A percentile compares a stretch with the other conserved stretches of the same genome.
These are phyloP conservation scores for Mastomys coucha DNA, from an alignment of 2,113 vertebrate genomes.

Conservation along the genomic window DNA sequence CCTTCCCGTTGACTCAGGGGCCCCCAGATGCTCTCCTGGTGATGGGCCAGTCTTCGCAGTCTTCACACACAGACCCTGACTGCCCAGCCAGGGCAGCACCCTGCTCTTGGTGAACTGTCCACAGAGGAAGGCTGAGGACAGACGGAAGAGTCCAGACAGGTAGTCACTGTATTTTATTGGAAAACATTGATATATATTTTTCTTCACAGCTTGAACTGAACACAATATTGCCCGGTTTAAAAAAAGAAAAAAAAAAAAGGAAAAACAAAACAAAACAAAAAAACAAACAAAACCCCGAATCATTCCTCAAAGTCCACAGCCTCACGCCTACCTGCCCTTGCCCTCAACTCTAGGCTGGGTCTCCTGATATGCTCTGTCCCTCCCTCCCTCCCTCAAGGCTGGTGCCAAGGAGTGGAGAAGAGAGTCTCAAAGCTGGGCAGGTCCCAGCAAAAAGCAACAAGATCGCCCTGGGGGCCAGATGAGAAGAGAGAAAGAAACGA, in stretches of 20 bases:
- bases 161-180: constrained; percentile 88
- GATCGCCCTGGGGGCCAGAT: constrained; percentile 54
- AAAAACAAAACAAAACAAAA: neutral
- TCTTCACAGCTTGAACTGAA: constrained; percentile 88
- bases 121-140: neutral
- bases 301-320: constrained; percentile 73
- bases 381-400: constrained; percentile 2
- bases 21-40: neutral
- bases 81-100: fast-evolving
- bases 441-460: constrained; percentile 74
- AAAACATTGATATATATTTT: constrained; percentile 87
- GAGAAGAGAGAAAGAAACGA: constrained; percentile 24
- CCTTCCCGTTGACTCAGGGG: neutral
- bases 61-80: neutral
- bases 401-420: constrained; percentile 1
- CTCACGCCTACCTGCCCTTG: constrained; percentile 73
- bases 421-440: constrained; percentile 66
- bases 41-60: neutral
- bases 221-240: constrained; percentile 85
- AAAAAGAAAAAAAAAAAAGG: neutral
- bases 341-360: constrained; percentile 62
- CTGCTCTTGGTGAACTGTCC: fast-evolving
- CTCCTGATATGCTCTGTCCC: neutral
- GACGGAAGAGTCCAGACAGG: constrained; percentile 66
- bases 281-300: constrained; percentile 45